A percentile compares a stretch with the other conserved stretches of the same genome.
phyloP scores from a whole-genome alignment of 2,113 vertebrate genomes.

The Nyctereutes procyonoides region DNA sequence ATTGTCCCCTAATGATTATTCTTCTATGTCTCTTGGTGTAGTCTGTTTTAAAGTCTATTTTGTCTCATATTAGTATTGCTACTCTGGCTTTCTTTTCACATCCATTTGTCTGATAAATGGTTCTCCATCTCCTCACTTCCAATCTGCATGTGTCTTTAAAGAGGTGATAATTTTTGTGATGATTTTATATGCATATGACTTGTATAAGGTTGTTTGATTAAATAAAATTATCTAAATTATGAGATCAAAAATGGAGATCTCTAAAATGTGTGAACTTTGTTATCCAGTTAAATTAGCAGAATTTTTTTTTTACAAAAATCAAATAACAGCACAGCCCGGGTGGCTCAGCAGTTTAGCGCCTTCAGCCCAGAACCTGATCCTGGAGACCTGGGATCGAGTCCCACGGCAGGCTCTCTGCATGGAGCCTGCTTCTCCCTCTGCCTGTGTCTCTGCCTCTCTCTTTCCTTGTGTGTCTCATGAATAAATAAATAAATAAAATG shows the following conservation, averaged over 20 bases:
- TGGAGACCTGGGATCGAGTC: no score
- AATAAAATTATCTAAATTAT: slow-evolving; percentile 55
- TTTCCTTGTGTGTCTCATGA: no score
- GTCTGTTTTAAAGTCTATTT: background rate
- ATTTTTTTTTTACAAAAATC: background rate
- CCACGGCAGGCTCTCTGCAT: no score
- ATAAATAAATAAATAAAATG: no score
- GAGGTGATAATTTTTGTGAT: background rate
- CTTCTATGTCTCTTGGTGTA: background rate
- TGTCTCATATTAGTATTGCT: background rate
- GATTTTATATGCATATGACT: background rate
- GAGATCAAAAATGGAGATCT: slow-evolving; percentile 12
- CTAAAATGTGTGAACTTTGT: background rate
- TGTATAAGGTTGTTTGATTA: slow-evolving; percentile 45
- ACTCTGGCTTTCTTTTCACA: background rate
- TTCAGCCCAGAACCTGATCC: no score
- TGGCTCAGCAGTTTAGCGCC: no score
- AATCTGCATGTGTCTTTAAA: background rate
- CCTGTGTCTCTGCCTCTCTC: no score
- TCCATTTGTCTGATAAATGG: background rate
- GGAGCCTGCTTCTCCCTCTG: no score
- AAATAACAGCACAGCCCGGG: background rate
- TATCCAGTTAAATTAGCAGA: background rate
- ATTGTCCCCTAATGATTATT: background rate
- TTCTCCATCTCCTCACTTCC: background rate